phyloP scores from a whole-genome alignment of 2,797 vertebrate species.

The Cossypha polioptera region DNA sequence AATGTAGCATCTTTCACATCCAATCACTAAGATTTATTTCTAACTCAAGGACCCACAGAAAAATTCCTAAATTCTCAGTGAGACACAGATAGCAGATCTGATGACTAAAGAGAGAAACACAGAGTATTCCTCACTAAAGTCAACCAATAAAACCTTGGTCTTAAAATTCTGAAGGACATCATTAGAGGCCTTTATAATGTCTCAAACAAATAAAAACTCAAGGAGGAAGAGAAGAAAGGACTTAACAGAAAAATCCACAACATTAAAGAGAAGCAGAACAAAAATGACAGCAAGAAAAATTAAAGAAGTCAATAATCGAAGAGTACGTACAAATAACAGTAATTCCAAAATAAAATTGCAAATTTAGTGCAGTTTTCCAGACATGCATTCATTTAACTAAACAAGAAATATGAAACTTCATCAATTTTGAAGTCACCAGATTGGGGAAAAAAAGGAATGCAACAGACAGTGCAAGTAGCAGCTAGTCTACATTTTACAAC shows the following conservation, averaged over 20 bases:
- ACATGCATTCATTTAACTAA: not conserved
- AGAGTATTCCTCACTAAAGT: not conserved
- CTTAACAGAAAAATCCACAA: not conserved
- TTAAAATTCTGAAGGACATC: not conserved
- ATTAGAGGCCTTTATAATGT: not conserved
- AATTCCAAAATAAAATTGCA: not conserved
- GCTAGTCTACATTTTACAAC: not conserved
- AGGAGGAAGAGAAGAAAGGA: not conserved
- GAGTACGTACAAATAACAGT: not conserved
- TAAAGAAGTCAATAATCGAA: not conserved
- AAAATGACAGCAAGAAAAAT: not conserved
- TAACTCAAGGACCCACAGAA: not conserved
- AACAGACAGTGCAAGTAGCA: not conserved
- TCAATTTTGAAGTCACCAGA: not conserved
- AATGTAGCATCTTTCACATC: not conserved
- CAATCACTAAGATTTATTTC: not conserved
- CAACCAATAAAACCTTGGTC: not conserved
- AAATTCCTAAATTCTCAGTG: not conserved
- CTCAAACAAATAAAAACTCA: not conserved
- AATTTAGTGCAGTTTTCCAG: not conserved
- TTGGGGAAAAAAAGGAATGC: fast-evolving
- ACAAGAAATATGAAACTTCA: not conserved
- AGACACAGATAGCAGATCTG: not conserved
- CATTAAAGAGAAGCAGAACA: not conserved
- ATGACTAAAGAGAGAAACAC: not conserved